Conservation (phyloP, 2,113 vertebrate genomes). For the Pygoscelis adeliae region DNA sequence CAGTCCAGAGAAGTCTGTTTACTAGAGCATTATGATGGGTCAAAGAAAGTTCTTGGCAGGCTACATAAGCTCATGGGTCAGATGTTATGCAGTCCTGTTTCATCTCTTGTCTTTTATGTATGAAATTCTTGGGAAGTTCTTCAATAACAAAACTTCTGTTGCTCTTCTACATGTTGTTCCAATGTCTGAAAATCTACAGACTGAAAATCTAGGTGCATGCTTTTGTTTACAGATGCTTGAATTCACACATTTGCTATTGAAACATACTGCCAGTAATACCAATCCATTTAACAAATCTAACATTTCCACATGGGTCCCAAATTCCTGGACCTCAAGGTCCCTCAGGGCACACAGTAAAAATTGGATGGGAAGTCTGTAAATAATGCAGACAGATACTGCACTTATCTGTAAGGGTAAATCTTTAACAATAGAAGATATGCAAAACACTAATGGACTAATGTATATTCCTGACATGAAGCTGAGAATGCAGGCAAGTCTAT, state of each 20-base stretch:
- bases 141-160: not conserved
- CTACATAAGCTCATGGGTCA: not conserved
- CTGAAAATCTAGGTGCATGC: not conserved
- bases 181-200: not conserved
- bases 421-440: not conserved
- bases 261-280: not conserved
- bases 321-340: not conserved
- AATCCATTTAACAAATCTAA: not conserved
- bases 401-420: not conserved
- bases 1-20: not conserved
- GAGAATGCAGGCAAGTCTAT: not conserved
- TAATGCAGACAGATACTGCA: not conserved
- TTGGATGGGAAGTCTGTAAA: not conserved
- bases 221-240: not conserved
- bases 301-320: not conserved
- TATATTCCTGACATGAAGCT: not conserved
- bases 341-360: not conserved
- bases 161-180: not conserved
- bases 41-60: conserved; percentile 44
- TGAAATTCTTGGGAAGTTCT: not conserved
- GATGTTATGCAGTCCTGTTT: not conserved
- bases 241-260: not conserved
- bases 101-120: not conserved
- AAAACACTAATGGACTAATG: not conserved
- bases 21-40: not conserved